Conservation (phyloP, 2,113 vertebrate genomes). For the Probosciger aterrimus region DNA sequence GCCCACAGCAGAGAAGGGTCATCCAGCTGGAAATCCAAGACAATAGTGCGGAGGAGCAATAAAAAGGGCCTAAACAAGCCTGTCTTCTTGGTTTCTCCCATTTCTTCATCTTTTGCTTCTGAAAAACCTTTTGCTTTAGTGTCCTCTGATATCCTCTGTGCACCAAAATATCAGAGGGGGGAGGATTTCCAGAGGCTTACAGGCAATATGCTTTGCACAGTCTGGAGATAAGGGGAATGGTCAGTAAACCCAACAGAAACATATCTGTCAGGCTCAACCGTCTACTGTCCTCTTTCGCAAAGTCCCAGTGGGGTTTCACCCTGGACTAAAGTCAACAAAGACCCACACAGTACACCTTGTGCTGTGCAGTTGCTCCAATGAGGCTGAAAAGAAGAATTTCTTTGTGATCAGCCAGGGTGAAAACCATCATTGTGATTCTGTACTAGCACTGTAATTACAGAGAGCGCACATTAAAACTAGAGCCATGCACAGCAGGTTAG, state of each 20-base stretch:
- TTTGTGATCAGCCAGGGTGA: background rate
- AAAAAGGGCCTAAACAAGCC: background rate
- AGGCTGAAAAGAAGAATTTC: background rate
- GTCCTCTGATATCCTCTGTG: background rate
- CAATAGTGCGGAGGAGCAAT: background rate
- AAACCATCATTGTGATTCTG: background rate
- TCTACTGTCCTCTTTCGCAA: background rate
- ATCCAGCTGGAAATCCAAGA: background rate
- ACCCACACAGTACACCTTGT: background rate
- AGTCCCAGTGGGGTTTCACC: background rate
- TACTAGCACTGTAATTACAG: background rate
- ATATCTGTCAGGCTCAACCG: background rate
- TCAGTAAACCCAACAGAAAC: background rate
- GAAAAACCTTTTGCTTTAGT: background rate
- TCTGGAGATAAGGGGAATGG: background rate
- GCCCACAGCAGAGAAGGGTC: background rate
- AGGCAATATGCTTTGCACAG: background rate
- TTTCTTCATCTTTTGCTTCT: background rate
- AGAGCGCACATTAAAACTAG: background rate
- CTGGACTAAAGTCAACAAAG: background rate
- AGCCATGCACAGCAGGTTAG: background rate
- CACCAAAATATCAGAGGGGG: background rate
- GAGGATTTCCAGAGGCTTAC: background rate
- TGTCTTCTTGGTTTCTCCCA: background rate
- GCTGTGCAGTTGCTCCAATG: background rate